Evolutionary conservation across 2,113 vertebrate species (phyloP).

Genomic region (Megalops atlanticus): DNA sequence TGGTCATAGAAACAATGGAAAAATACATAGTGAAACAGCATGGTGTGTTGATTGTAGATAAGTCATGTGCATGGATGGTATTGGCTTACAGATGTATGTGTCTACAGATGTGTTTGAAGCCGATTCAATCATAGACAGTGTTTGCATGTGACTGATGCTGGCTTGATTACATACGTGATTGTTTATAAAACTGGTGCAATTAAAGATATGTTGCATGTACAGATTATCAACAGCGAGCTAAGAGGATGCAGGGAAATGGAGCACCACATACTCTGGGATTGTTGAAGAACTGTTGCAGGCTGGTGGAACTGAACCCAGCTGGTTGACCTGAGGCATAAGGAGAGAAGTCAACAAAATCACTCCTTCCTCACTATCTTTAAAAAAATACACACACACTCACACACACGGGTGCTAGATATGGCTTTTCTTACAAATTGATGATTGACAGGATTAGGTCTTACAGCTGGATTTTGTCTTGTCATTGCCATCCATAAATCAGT

Average conservation of each 20-base stretch:
- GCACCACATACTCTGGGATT: neutral
- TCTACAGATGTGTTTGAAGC: neutral
- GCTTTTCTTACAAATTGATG: no score
- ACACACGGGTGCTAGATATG: neutral
- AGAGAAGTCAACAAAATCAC: neutral
- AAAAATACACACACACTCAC: neutral
- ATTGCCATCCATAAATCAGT: neutral
- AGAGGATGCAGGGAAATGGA: neutral
- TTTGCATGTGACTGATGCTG: no score
- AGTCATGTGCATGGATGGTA: no score
- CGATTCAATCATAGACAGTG: no score
- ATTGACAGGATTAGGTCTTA: no score
- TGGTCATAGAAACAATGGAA: no score
- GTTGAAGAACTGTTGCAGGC: conserved; percentile 33
- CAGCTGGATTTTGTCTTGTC: no score
- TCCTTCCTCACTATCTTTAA: neutral
- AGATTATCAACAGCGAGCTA: neutral
- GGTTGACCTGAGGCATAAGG: conserved; percentile 38
- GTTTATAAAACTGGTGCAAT: no score
- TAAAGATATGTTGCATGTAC: neutral
- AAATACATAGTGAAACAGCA: no score
- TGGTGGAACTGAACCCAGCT: neutral
- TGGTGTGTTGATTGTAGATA: no score
- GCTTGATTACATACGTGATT: no score
- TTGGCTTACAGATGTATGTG: no score